phyloP scores from a whole-genome alignment of 2,797 vertebrate genomes.

The Cossypha caffra region DNA sequence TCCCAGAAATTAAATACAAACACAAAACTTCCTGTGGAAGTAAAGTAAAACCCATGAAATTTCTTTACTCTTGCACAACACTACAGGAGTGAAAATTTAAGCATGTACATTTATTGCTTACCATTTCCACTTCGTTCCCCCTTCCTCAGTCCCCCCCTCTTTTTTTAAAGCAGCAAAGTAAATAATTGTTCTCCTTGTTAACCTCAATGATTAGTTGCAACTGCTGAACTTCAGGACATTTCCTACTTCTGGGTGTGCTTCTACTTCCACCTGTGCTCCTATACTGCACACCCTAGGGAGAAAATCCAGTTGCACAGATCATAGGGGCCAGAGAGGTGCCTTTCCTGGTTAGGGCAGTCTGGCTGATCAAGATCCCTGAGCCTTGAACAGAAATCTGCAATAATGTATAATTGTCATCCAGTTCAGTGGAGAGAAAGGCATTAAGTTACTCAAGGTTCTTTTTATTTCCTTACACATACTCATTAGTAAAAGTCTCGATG shows the following conservation, averaged over 20 bases:
- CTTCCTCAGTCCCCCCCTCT: not conserved
- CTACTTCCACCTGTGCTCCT: not conserved
- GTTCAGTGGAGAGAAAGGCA: not conserved
- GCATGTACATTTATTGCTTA: not conserved
- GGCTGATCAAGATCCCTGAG: not conserved
- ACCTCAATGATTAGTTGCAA: not conserved
- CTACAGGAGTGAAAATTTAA: not conserved
- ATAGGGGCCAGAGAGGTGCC: not conserved
- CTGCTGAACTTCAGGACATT: not conserved
- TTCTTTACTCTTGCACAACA: not conserved
- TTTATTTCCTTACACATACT: not conserved
- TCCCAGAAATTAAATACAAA: conserved; percentile 44
- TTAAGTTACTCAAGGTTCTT: not conserved
- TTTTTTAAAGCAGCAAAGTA: not conserved
- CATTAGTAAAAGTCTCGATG: not conserved
- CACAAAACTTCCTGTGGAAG: not conserved
- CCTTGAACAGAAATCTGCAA: not conserved
- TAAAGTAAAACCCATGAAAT: not conserved
- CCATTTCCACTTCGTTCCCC: not conserved
- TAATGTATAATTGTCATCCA: not conserved
- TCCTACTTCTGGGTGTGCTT: not conserved
- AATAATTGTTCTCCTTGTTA: not conserved
- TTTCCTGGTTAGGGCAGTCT: not conserved
- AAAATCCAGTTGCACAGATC: not conserved
- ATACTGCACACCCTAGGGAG: not conserved